A percentile compares a stretch with the other conserved stretches of the same genome.
Evolutionary conservation across 2,797 vertebrate species (phyloP).

Genomic region (Pelodytes ibericus): DNA sequence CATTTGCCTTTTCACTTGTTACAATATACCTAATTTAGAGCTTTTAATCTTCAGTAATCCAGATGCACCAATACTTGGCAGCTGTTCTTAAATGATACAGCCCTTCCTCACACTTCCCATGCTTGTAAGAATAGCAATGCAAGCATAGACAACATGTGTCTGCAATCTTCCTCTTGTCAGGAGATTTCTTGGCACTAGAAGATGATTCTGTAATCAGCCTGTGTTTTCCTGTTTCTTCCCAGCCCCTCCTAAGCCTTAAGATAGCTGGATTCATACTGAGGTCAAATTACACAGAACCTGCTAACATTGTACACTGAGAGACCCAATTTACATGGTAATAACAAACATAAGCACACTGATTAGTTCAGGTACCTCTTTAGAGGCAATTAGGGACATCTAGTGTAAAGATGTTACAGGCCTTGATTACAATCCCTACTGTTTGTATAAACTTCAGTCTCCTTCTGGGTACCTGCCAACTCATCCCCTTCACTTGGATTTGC

Average conservation of each 20-base stretch:
- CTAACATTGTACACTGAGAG: constrained; percentile 34
- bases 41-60: background rate
- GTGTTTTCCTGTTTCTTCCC: constrained; percentile 4
- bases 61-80: background rate
- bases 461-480: constrained; percentile 49
- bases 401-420: constrained; percentile 49
- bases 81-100: background rate
- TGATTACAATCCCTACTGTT: constrained; percentile 54
- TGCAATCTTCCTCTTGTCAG: constrained; percentile 19
- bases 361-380: constrained; percentile 56
- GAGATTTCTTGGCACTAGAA: constrained; percentile 20
- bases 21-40: background rate
- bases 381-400: constrained; percentile 54
- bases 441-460: constrained; percentile 45
- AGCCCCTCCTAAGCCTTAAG: constrained; percentile 32
- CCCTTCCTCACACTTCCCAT: background rate
- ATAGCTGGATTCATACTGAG: constrained; percentile 43
- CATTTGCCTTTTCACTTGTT: background rate
- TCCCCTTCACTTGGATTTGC: constrained; percentile 31
- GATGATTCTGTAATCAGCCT: constrained; percentile 41
- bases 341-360: constrained; percentile 52
- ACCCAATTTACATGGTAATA: constrained; percentile 54
- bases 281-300: constrained; percentile 49
- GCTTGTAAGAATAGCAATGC: background rate
- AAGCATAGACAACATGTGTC: constrained; percentile 7